phyloP scores from a whole-genome alignment of 92 coral and sea anemone species.

The Porites divaricata region DNA sequence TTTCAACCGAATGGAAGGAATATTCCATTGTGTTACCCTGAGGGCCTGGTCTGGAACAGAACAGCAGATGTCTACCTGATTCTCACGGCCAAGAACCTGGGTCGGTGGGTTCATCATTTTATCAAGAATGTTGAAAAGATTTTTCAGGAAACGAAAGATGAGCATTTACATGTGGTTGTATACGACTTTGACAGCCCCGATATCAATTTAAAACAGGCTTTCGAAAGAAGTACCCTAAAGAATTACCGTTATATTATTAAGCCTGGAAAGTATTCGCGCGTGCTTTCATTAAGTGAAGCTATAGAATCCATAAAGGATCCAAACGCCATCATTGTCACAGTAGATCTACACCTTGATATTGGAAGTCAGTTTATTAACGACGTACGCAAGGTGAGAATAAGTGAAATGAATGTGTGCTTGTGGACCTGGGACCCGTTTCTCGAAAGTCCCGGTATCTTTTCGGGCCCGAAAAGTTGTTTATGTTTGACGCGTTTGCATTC shows the following conservation, averaged over 20 bases:
- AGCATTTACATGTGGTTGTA: slow-evolving; percentile 45
- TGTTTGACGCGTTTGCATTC: no score
- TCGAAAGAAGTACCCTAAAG: slow-evolving; percentile 48
- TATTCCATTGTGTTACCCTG: slow-evolving; percentile 52
- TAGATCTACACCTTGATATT: slow-evolving; percentile 76
- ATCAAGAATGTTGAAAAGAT: slow-evolving; percentile 71
- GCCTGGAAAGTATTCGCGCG: slow-evolving; percentile 70
- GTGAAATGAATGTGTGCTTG: background rate
- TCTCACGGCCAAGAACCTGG: slow-evolving; percentile 64
- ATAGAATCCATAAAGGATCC: slow-evolving; percentile 53
- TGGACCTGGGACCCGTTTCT: background rate
- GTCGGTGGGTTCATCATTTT: slow-evolving; percentile 69
- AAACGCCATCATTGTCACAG: slow-evolving; percentile 61
- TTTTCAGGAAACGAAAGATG: slow-evolving; percentile 57
- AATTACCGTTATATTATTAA: slow-evolving; percentile 52
- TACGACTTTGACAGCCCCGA: slow-evolving; percentile 70
- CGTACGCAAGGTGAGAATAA: slow-evolving; percentile 63
- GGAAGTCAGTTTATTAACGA: slow-evolving; percentile 63
- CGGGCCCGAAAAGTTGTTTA: background rate
- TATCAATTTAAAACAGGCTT: slow-evolving; percentile 44
- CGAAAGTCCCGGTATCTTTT: background rate
- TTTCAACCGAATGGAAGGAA: slow-evolving; percentile 33
- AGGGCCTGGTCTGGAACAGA: slow-evolving; percentile 69
- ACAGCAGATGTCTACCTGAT: slow-evolving; percentile 65
- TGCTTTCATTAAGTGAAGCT: slow-evolving; percentile 58